Evolutionary conservation across 2,113 vertebrate species (phyloP).

Genomic region (Sceloporus tristichus): DNA sequence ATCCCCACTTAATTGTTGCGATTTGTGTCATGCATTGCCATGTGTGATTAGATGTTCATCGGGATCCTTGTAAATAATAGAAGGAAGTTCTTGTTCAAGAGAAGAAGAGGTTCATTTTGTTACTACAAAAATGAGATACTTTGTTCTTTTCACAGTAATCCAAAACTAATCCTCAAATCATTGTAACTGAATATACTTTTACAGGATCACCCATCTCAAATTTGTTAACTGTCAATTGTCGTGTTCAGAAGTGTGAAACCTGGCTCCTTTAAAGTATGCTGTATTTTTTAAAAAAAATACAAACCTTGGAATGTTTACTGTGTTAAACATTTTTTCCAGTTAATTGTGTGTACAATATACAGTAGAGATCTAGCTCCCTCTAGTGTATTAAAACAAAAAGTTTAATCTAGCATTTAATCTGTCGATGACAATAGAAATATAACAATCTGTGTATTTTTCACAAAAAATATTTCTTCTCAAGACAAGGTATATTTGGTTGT

Average conservation of each 20-base stretch:
- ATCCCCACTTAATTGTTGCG: neutral
- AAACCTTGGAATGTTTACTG: neutral
- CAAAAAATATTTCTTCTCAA: neutral
- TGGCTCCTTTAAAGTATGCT: neutral
- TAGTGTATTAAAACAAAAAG: slow-evolving; percentile 79
- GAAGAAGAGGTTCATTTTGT: neutral
- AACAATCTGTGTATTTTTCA: neutral
- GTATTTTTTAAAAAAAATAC: neutral
- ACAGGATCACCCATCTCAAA: slow-evolving; percentile 1
- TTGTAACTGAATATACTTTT: neutral
- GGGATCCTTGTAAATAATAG: neutral
- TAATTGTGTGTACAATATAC: slow-evolving; percentile 69
- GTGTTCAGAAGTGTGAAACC: neutral
- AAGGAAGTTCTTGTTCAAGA: neutral
- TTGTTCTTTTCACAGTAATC: neutral
- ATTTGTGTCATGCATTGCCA: neutral
- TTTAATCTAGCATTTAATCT: slow-evolving; percentile 71
- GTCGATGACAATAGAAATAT: slow-evolving; percentile 60
- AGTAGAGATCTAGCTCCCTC: slow-evolving; percentile 84
- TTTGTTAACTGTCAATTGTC: neutral
- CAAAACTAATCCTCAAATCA: neutral
- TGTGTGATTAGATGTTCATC: neutral
- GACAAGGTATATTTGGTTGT: neutral
- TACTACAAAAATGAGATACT: neutral
- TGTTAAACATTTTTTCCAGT: slow-evolving; percentile 35